phyloP scores from a whole-genome alignment of 2,113 vertebrate genomes.

The Pseudorectes ferrugineus region DNA sequence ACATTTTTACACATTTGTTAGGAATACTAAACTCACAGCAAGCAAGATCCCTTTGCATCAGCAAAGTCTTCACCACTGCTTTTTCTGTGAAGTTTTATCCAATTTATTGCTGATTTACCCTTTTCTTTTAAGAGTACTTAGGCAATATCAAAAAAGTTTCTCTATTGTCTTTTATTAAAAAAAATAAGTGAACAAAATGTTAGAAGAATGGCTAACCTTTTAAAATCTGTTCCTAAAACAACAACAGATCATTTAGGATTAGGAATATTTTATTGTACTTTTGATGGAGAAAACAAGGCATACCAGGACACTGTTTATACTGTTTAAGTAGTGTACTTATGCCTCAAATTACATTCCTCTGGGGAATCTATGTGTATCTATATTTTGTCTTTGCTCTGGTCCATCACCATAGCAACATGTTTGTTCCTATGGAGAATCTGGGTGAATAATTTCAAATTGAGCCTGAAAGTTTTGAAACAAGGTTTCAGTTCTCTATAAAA shows the following conservation, averaged over 20 bases:
- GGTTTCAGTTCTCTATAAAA: constrained; percentile 2
- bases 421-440: constrained; percentile 62
- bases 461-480: constrained; percentile 49
- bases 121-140: neutral
- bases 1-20: neutral
- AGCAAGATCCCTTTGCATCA: neutral
- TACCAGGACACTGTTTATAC: neutral
- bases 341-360: constrained; percentile 26
- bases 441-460: constrained; percentile 50
- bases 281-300: neutral
- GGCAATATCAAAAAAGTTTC: neutral
- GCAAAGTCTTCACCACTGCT: neutral
- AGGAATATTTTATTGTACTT: neutral
- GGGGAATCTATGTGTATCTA: constrained; percentile 44
- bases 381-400: constrained; percentile 45
- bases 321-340: neutral
- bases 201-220: neutral
- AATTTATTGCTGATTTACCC: neutral
- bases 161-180: neutral
- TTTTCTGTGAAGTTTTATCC: neutral
- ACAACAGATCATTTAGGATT: neutral
- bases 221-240: neutral
- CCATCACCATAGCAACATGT: constrained; percentile 68
- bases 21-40: neutral
- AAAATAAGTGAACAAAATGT: neutral